phyloP scores from a whole-genome alignment of 2,797 vertebrate species.

The Spea hammondii region DNA sequence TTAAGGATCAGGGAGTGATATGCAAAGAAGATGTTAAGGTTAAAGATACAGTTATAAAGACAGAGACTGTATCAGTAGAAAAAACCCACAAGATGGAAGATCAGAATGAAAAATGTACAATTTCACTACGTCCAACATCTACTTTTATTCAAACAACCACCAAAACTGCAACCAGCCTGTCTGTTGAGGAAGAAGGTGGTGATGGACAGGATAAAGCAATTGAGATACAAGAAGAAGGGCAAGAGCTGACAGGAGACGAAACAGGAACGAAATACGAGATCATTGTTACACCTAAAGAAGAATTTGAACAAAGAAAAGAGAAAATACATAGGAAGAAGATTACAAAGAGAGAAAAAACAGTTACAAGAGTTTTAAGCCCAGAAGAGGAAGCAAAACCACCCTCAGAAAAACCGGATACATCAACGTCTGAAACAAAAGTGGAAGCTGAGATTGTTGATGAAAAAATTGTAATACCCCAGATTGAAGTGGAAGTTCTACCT shows the following conservation, averaged over 20 bases:
- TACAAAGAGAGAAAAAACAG: conserved; percentile 19
- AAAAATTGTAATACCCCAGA: not conserved
- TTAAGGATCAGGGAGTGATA: no score
- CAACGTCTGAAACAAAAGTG: not conserved
- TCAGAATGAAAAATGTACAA: no score
- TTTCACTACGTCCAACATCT: not conserved
- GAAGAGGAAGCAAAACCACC: not conserved
- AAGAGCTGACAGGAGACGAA: not conserved
- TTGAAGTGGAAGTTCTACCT: not conserved
- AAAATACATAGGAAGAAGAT: conserved; percentile 24
- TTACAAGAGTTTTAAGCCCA: not conserved
- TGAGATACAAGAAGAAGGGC: not conserved
- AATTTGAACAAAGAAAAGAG: conserved; percentile 1
- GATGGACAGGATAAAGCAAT: not conserved
- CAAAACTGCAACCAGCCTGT: not conserved
- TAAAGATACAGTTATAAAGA: not conserved
- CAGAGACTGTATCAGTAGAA: not conserved
- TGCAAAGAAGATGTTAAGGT: not conserved
- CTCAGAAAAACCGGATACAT: not conserved
- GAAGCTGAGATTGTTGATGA: not conserved
- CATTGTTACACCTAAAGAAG: not conserved
- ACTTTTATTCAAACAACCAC: not conserved
- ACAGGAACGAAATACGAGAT: not conserved
- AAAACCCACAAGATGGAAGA: not conserved
- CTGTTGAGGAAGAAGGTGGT: not conserved